Conservation (phyloP, 2,888 invertebrate species). For the Lasioglossum zephyrum region DNA sequence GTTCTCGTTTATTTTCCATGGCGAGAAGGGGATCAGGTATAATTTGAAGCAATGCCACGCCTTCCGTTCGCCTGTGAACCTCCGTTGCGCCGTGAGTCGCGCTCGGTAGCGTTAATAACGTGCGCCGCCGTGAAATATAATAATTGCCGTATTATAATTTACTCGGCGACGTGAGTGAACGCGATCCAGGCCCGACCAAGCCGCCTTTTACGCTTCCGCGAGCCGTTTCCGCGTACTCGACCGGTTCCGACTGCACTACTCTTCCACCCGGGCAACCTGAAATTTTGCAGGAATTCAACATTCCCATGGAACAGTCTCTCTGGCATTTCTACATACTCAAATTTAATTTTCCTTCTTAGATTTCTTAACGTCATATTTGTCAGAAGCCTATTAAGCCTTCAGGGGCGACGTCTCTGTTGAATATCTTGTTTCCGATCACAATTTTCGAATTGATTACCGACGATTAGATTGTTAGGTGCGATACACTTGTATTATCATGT, state of each 20-base stretch:
- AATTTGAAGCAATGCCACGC: slow-evolving; percentile 75
- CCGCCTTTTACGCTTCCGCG: slow-evolving; percentile 22
- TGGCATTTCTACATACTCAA: not conserved
- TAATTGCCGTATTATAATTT: slow-evolving; percentile 73
- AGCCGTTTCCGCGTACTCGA: slow-evolving; percentile 17
- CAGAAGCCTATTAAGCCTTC: no score
- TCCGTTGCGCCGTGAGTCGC: slow-evolving; percentile 38
- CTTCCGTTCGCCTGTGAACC: slow-evolving; percentile 59
- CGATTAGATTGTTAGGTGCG: no score
- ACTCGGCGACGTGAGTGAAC: slow-evolving; percentile 50
- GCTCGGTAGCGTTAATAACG: slow-evolving; percentile 67
- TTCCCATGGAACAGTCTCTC: not conserved
- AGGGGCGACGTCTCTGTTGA: no score
- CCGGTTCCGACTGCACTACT: slow-evolving; percentile 6
- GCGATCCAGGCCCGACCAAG: not conserved
- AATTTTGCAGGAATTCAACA: not conserved
- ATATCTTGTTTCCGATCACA: no score
- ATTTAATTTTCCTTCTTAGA: not conserved
- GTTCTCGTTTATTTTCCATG: slow-evolving; percentile 65
- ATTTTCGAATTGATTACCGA: no score
- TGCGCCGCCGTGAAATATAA: slow-evolving; percentile 60
- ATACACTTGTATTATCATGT: no score
- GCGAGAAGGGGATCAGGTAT: slow-evolving; percentile 65
- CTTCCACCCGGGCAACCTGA: not conserved
- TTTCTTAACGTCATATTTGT: not conserved